phyloP scores from a whole-genome alignment of 2,113 vertebrate species.

The Lynx canadensis region DNA sequence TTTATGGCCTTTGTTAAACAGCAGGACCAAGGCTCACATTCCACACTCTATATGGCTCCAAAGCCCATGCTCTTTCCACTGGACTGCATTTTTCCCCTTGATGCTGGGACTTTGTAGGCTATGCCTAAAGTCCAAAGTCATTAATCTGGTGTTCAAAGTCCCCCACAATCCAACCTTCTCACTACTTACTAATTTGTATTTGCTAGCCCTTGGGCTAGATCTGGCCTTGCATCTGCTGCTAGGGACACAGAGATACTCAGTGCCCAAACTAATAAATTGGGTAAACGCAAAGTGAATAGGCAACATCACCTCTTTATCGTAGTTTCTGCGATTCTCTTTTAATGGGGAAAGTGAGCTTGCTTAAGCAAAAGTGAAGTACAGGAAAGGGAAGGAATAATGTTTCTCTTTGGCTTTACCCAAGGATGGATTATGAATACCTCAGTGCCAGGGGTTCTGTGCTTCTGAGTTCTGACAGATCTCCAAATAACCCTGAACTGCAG shows the following conservation, averaged over 20 bases:
- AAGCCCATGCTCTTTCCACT: not conserved
- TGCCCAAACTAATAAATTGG: not conserved
- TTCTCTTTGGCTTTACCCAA: not conserved
- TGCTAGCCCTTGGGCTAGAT: not conserved
- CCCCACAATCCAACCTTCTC: not conserved
- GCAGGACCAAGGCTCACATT: not conserved
- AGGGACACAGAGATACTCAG: not conserved
- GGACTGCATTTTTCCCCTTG: not conserved
- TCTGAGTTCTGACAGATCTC: not conserved
- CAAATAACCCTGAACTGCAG: not conserved
- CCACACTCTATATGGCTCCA: not conserved
- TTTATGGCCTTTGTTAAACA: not conserved
- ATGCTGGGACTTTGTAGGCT: not conserved
- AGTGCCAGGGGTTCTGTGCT: not conserved
- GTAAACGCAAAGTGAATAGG: not conserved
- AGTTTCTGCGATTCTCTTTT: not conserved
- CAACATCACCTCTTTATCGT: not conserved
- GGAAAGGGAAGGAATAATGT: not conserved
- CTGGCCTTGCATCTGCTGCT: not conserved
- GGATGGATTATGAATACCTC: not conserved
- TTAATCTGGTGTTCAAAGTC: not conserved
- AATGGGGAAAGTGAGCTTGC: not conserved
- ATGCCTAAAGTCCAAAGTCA: not conserved
- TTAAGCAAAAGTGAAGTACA: not conserved
- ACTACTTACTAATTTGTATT: not conserved